Conservation (phyloP, 1,140 invertebrate species). For the Drosophila auraria region DNA sequence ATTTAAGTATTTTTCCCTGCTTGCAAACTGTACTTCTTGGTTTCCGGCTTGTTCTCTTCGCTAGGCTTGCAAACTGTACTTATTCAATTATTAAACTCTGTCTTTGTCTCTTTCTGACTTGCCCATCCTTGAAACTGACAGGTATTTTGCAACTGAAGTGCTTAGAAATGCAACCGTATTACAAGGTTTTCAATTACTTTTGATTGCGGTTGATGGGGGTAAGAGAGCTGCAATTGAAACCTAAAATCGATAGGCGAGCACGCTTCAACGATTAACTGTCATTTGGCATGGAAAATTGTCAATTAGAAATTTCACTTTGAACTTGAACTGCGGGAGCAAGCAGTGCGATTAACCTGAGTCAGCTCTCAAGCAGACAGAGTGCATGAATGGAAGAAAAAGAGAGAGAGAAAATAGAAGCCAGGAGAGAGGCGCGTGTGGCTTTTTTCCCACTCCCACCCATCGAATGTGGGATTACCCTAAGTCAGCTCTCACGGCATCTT, state of each 20-base stretch:
- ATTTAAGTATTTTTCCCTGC: not conserved
- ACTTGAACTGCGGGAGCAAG: conserved; percentile 15
- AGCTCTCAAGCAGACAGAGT: too few relatives aligned
- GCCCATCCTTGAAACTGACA: conserved; percentile 19
- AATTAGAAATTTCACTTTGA: conserved; percentile 27
- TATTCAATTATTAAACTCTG: not conserved
- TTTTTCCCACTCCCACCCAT: not conserved
- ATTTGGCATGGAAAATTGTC: conserved; percentile 29
- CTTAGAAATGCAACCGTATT: conserved; percentile 32
- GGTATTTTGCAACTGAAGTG: conserved; percentile 10
- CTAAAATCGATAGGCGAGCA: conserved; percentile 32
- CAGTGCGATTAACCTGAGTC: not conserved
- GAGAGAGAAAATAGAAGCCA: not conserved
- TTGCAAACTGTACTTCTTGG: conserved; percentile 6
- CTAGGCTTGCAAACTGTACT: not conserved
- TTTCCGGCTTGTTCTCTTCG: too few relatives aligned
- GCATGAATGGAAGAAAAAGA: not conserved
- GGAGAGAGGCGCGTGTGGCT: conserved; percentile 12
- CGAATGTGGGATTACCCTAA: not conserved
- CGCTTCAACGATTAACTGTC: conserved; percentile 28
- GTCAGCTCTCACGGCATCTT: not conserved
- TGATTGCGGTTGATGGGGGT: conserved; percentile 16
- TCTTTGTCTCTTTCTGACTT: not conserved
- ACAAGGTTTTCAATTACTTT: conserved; percentile 33
- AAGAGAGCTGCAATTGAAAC: conserved; percentile 2